Percentiles rank a stretch among this genome's conserved stretches.
Conservation (phyloP, 2,113 vertebrate species). For the Copsychus sechellarum region DNA sequence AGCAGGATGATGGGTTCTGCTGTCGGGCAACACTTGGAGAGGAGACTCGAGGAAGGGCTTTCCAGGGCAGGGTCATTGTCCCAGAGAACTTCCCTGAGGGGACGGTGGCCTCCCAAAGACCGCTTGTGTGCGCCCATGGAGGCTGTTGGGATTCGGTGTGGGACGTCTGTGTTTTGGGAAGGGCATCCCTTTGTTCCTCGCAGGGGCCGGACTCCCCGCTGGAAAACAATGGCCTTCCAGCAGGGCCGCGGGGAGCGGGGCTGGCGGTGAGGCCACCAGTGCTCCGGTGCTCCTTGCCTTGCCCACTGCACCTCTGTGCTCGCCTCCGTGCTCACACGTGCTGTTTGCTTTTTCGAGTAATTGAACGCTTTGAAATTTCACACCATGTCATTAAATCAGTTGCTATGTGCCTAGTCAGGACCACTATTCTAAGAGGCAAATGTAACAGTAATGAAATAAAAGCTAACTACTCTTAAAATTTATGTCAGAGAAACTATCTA, state of each 20-base stretch:
- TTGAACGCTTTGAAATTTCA: background rate
- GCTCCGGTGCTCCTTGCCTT: background rate
- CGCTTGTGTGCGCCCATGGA: background rate
- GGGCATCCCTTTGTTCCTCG: conserved; percentile 31
- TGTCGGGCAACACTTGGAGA: background rate
- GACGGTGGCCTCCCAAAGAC: background rate
- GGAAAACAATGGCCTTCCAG: background rate
- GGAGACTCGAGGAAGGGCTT: background rate
- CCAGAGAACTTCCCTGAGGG: background rate
- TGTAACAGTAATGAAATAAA: background rate
- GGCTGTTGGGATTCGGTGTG: background rate
- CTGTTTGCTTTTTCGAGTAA: background rate
- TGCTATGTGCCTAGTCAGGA: background rate
- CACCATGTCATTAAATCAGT: background rate
- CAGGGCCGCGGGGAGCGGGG: background rate
- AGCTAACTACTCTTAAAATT: background rate
- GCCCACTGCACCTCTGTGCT: fast-evolving
- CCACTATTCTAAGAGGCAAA: background rate
- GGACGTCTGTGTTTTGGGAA: conserved; percentile 17
- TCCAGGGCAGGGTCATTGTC: background rate
- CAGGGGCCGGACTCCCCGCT: background rate
- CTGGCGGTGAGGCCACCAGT: fast-evolving
- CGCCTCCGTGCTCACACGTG: fast-evolving
- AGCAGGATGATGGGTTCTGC: background rate
- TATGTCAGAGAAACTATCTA: background rate